phyloP scores from a whole-genome alignment of 92 coral and sea anemone genomes.

The Scolanthus callimorphus region DNA sequence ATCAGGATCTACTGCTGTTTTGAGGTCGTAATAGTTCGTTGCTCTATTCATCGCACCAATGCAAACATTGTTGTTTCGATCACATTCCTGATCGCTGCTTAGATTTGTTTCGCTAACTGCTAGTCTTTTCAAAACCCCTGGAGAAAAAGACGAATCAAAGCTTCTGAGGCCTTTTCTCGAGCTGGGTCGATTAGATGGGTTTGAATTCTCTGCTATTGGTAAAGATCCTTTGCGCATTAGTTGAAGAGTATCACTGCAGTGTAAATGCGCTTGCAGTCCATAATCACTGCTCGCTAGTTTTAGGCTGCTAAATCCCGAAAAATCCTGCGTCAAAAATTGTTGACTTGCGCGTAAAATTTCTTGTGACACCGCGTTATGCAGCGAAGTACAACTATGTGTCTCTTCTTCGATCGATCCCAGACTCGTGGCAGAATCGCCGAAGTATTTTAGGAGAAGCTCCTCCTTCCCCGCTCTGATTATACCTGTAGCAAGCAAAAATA shows the following conservation, averaged over 20 bases:
- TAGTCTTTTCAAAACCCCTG: conserved; percentile 56
- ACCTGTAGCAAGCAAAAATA: conserved; percentile 73
- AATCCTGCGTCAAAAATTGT: conserved; percentile 51
- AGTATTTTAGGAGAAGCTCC: conserved; percentile 58
- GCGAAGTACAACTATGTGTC: conserved; percentile 5
- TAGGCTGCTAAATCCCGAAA: conserved; percentile 3
- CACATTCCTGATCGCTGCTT: conserved; percentile 20
- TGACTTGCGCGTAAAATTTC: conserved; percentile 75
- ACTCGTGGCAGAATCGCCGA: conserved; percentile 65
- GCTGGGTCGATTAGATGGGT: neutral
- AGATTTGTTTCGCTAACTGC: conserved; percentile 86
- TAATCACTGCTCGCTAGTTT: conserved; percentile 21
- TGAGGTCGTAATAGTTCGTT: conserved; percentile 42
- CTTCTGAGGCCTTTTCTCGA: conserved; percentile 34
- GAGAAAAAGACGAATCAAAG: conserved; percentile 74
- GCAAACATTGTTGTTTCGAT: conserved; percentile 5
- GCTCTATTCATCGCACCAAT: conserved; percentile 27
- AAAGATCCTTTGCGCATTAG: conserved; percentile 41
- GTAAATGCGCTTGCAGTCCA: conserved; percentile 13
- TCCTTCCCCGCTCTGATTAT: conserved; percentile 78
- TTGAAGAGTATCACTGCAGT: neutral
- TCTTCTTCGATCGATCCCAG: conserved; percentile 53
- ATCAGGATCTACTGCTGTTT: conserved; percentile 31
- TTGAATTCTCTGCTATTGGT: conserved; percentile 11
- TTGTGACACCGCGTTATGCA: conserved; percentile 35